These are phyloP conservation scores for Ferrisia virgata DNA, from an alignment of 2,888 invertebrate genomes.

Conservation along the genomic window DNA sequence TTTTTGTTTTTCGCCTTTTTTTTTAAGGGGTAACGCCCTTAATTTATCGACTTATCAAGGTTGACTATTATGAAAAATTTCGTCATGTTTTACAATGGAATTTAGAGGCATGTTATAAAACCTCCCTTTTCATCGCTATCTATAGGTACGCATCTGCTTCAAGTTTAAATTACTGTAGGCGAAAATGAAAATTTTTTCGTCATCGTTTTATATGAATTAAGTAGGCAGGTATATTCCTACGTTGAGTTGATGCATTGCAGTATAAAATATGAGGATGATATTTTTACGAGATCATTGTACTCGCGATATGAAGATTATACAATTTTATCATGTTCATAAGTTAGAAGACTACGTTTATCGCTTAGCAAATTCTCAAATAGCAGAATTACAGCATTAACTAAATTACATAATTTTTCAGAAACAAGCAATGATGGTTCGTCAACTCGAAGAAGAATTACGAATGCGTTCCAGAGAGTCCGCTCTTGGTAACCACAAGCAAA, in stretches of 20 bases:
- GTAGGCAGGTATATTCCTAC: too few relatives aligned
- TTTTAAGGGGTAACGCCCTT: background rate
- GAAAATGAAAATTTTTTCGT: background rate
- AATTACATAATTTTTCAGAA: slow-evolving; percentile 63
- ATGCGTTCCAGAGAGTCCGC: slow-evolving; percentile 85
- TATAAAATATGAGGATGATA: background rate
- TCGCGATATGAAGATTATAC: background rate
- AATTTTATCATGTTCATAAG: background rate
- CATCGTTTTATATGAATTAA: background rate
- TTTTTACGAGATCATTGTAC: background rate
- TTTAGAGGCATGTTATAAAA: background rate
- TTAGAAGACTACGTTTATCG: background rate
- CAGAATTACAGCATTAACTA: background rate
- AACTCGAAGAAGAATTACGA: slow-evolving; percentile 87
- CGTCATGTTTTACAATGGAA: background rate
- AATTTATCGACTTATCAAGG: background rate
- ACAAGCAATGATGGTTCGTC: slow-evolving; percentile 91
- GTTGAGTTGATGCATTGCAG: background rate
- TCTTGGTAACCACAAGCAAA: slow-evolving; percentile 86
- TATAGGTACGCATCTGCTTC: background rate
- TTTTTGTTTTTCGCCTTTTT: too few relatives aligned
- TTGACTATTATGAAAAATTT: background rate
- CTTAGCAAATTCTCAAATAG: background rate
- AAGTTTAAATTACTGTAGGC: background rate
- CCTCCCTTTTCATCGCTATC: background rate